Evolutionary conservation across 2,113 vertebrate species (phyloP), one percentile per base, ranked within the genome.

Genomic region (Bettongia penicillata): DNA sequence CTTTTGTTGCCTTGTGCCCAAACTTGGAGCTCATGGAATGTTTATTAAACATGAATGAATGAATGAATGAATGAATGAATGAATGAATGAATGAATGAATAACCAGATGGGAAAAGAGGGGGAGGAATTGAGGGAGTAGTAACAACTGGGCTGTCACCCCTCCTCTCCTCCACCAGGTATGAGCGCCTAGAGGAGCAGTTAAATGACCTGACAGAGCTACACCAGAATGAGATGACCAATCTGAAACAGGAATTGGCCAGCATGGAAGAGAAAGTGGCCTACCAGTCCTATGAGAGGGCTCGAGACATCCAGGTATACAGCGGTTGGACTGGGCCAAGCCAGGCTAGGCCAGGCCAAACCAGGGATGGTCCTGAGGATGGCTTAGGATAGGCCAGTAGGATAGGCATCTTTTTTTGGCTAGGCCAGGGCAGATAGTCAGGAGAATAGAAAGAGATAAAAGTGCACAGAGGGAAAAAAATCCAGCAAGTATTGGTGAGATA

Each of bases 261-360:
- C 98, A 99, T 99, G 99, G 99, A 99, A 98, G 99, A 99, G 97
- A 99, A 99, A 97, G 99, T 99, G 96, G 99, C 99, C 93, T 99
- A 99, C 98, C 99, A 99, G 98, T 99, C 99, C 91, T 99, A 99
- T 0, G 99, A 99, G 98, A 99, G 99, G 95, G 99, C 99, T 0
- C 98, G 99, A 95, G 99, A 99, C 98, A 99, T 99, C 97, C 99
- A 99, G 99, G 99, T 99, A 98, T 1, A 43, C 43, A 23, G 68
- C 37, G 61, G 37, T n/a, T 37, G 37, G 37, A n/a, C 37, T 77
- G 5, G 37, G 14, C 37, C 14, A 19, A 7, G 61, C 14, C 37
- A 19, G 37, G 61, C 37, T 12, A 77, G 51, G 25, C 68, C 24
- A 3, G 43, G 84, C 52, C 52, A 52, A 11, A 3, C 16, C 0